Evolutionary conservation across 23 tunicate species (phyloP).

Genomic region (Pegea sp.): DNA sequence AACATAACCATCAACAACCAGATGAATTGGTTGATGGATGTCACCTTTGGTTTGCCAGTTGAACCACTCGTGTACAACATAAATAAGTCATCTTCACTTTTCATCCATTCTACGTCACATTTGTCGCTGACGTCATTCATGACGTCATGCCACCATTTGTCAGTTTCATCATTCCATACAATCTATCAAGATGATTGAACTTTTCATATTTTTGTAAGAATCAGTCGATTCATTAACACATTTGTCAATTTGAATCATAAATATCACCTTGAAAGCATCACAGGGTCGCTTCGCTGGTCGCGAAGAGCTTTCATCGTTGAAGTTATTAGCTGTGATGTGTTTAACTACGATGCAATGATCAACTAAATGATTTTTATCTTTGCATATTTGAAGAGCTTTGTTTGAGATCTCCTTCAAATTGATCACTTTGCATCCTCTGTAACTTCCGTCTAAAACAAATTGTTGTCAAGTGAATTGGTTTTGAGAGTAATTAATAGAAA

Average conservation of each 20-base stretch:
- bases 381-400: conserved; percentile 50
- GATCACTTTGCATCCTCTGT: conserved; percentile 59
- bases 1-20: no score
- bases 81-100: conserved; percentile 71
- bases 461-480: not conserved
- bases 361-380: conserved; percentile 22
- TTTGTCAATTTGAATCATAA: no score
- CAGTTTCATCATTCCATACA: conserved; percentile 47
- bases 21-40: no score
- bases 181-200: conserved; percentile 1
- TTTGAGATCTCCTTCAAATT: conserved; percentile 56
- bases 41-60: conserved; percentile 78
- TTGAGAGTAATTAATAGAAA: not conserved
- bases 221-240: no score
- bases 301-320: conserved; percentile 32
- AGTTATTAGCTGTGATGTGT: conserved; percentile 39
- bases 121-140: conserved; percentile 40
- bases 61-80: conserved; percentile 90
- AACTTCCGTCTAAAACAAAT: conserved; percentile 31
- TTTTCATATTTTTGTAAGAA: no score
- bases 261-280: conserved; percentile 8
- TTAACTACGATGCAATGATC: conserved; percentile 37
- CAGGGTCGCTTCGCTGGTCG: conserved; percentile 57
- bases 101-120: conserved; percentile 72
- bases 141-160: conserved; percentile 67